These are phyloP conservation scores for Sebastes kiyomatsui DNA, from an alignment of 2,797 vertebrate species.

Conservation along the genomic window DNA sequence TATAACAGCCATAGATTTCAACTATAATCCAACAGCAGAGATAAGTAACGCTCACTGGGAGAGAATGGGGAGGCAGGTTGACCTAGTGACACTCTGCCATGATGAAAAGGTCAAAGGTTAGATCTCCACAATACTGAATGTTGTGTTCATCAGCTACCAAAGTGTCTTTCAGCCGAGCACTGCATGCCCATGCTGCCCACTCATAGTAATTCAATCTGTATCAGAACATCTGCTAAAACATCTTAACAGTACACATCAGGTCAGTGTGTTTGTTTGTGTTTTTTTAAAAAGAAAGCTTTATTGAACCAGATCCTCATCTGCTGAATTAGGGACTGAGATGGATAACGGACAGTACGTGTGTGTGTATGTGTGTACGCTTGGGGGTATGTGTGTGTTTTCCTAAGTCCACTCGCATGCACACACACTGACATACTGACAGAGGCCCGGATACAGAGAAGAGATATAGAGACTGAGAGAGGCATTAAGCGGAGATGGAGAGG, in stretches of 20 bases:
- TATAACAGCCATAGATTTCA: background rate
- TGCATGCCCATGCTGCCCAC: background rate
- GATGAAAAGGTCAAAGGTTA: slow-evolving; percentile 26
- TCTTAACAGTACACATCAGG: background rate
- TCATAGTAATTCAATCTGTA: background rate
- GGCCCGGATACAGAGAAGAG: slow-evolving; percentile 10
- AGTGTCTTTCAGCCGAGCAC: background rate
- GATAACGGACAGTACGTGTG: slow-evolving; percentile 13
- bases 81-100: background rate
- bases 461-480: slow-evolving; percentile 15
- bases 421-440: slow-evolving; percentile 2
- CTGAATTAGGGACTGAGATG: slow-evolving; percentile 23
- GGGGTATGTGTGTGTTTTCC: background rate
- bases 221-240: background rate
- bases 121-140: background rate
- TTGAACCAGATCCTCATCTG: slow-evolving; percentile 23
- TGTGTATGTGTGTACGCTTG: background rate
- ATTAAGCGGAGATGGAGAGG: slow-evolving; percentile 22
- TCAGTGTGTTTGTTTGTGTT: background rate
- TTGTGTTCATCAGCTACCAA: background rate
- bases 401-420: background rate
- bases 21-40: slow-evolving; percentile 12
- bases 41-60: slow-evolving; percentile 3
- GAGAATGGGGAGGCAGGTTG: background rate
- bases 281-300: slow-evolving; percentile 16